phyloP scores from a whole-genome alignment of 2,797 vertebrate genomes.

The Pseudochirops corinnae region DNA sequence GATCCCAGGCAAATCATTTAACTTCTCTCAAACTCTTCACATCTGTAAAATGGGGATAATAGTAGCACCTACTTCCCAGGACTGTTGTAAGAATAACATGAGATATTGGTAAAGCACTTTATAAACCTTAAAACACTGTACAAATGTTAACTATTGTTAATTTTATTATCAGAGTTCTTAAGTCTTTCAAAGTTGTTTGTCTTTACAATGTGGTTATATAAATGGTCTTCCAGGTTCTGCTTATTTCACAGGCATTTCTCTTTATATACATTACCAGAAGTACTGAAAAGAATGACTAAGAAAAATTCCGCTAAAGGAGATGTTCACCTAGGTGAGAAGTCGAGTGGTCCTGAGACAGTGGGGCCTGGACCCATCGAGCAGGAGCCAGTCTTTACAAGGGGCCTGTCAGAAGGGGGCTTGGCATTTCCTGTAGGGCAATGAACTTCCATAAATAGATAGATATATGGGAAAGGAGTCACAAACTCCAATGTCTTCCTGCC shows the following conservation, averaged over 20 bases:
- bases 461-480: conserved; percentile 61
- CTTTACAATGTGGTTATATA: neutral
- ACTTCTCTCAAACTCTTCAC: neutral
- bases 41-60: neutral
- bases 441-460: conserved; percentile 74
- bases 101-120: neutral
- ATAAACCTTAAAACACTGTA: neutral
- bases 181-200: neutral
- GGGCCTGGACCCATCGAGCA: conserved; percentile 55
- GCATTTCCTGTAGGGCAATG: conserved; percentile 81
- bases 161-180: neutral
- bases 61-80: neutral
- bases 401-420: conserved; percentile 74
- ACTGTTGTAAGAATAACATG: neutral
- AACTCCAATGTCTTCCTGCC: conserved; percentile 37
- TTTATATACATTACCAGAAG: conserved; percentile 57
- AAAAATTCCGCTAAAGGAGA: neutral
- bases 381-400: conserved; percentile 62
- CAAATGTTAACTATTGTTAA: neutral
- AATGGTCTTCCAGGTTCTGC: neutral
- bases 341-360: conserved; percentile 1
- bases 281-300: neutral
- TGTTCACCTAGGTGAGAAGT: conserved; percentile 37
- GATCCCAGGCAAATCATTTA: too few species aligned
- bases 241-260: neutral